Conservation (phyloP, 2,797 vertebrate genomes). For the Sebastes oblongus region DNA sequence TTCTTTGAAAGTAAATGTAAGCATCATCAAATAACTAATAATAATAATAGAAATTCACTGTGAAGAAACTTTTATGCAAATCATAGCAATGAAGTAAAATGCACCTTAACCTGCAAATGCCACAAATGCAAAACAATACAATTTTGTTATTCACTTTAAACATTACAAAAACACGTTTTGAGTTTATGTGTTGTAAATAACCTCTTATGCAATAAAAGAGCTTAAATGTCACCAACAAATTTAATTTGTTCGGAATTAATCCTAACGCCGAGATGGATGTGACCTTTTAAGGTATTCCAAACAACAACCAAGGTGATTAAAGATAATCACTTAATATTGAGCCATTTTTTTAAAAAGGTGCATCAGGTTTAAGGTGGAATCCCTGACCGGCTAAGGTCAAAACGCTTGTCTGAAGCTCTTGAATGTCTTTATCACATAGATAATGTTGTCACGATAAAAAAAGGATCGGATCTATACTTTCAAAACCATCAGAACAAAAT, state of each 20-base stretch:
- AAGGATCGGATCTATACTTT: not conserved
- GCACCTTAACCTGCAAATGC: not conserved
- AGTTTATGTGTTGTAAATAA: not conserved
- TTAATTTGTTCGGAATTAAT: constrained; percentile 87
- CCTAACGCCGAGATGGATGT: constrained; percentile 68
- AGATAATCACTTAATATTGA: constrained; percentile 80
- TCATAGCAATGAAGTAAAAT: not conserved
- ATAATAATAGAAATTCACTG: not conserved
- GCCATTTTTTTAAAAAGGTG: not conserved
- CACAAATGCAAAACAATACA: not conserved
- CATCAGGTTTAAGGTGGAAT: constrained; percentile 39
- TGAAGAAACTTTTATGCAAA: not conserved
- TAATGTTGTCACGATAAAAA: not conserved
- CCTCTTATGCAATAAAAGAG: constrained; percentile 23
- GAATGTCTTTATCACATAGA: constrained; percentile 12
- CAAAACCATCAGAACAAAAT: constrained; percentile 6
- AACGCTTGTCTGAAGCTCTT: constrained; percentile 1
- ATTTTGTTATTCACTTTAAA: not conserved
- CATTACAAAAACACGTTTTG: constrained; percentile 1
- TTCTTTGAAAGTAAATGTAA: not conserved
- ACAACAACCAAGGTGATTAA: constrained; percentile 89
- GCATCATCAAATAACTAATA: not conserved
- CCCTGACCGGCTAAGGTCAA: constrained; percentile 22
- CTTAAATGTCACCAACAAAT: constrained; percentile 64
- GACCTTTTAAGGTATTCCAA: constrained; percentile 90